phyloP scores from a whole-genome alignment of 2,888 invertebrate genomes.

The Erebia palarica region DNA sequence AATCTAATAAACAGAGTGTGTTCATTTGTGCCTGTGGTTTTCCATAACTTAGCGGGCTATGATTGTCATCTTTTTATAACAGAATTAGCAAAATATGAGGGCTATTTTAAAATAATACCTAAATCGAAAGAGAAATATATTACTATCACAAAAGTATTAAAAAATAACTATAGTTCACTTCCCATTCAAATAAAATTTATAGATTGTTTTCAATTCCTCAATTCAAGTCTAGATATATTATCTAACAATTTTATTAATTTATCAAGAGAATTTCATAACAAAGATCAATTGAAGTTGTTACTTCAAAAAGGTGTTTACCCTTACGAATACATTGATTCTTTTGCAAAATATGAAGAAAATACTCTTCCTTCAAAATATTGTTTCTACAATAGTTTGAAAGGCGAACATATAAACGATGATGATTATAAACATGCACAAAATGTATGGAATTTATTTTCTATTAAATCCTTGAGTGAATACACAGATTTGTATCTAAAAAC shows the following conservation, averaged over 20 bases:
- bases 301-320: slow-evolving; percentile 4
- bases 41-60: slow-evolving; percentile 21
- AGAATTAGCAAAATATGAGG: slow-evolving; percentile 23
- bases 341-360: not conserved
- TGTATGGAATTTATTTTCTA: not conserved
- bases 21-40: slow-evolving; percentile 20
- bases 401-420: not conserved
- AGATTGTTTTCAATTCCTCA: slow-evolving; percentile 27
- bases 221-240: not conserved
- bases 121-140: slow-evolving; percentile 15
- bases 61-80: slow-evolving; percentile 22
- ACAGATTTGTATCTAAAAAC: slow-evolving; percentile 43
- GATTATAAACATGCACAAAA: not conserved
- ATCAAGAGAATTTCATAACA: slow-evolving; percentile 7
- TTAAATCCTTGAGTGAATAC: slow-evolving; percentile 6
- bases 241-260: slow-evolving; percentile 26
- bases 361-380: not conserved
- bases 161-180: not conserved
- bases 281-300: slow-evolving; percentile 26
- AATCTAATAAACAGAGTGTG: slow-evolving; percentile 19
- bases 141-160: slow-evolving; percentile 16
- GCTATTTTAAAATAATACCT: slow-evolving; percentile 21
- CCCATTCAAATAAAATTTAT: slow-evolving; percentile 28
- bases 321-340: slow-evolving; percentile 1
- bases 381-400: not conserved